These are phyloP conservation scores for Tuberolachnus salignus DNA, from an alignment of 2,888 invertebrate species.

Conservation along the genomic window DNA sequence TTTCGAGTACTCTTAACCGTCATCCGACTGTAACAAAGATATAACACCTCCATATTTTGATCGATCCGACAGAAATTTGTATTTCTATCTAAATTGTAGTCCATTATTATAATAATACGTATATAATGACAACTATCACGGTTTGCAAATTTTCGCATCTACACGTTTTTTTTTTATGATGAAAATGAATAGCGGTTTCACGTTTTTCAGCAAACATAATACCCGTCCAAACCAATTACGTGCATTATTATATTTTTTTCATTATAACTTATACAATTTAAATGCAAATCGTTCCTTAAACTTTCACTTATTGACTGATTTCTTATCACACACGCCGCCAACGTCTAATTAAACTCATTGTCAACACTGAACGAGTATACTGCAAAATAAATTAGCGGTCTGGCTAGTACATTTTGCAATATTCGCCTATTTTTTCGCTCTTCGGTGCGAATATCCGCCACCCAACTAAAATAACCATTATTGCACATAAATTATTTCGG, in stretches of 20 bases:
- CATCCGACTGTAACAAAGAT: too few species aligned
- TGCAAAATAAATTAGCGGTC: slow-evolving; percentile 10
- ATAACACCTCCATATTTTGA: too few species aligned
- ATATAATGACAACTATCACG: too few species aligned
- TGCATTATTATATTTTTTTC: background rate
- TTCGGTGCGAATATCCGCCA: too few species aligned
- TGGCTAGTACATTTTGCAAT: background rate
- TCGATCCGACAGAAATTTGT: too few species aligned
- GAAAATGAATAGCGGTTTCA: background rate
- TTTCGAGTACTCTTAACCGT: too few species aligned
- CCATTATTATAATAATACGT: too few species aligned
- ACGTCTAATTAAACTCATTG: slow-evolving; percentile 13
- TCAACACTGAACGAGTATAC: background rate
- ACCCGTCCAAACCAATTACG: background rate
- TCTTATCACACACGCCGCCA: background rate
- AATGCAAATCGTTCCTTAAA: background rate
- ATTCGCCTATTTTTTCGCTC: background rate
- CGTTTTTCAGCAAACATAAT: background rate
- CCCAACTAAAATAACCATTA: too few species aligned
- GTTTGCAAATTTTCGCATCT: too few species aligned
- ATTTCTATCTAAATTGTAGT: too few species aligned
- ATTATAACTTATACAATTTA: background rate
- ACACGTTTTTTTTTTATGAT: too few species aligned
- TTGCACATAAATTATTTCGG: too few species aligned
- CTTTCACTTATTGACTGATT: slow-evolving; percentile 15